Evolutionary conservation across 2,113 vertebrate species (phyloP), one percentile per base, ranked within the genome.

Genomic region (Nyctereutes procyonoides): DNA sequence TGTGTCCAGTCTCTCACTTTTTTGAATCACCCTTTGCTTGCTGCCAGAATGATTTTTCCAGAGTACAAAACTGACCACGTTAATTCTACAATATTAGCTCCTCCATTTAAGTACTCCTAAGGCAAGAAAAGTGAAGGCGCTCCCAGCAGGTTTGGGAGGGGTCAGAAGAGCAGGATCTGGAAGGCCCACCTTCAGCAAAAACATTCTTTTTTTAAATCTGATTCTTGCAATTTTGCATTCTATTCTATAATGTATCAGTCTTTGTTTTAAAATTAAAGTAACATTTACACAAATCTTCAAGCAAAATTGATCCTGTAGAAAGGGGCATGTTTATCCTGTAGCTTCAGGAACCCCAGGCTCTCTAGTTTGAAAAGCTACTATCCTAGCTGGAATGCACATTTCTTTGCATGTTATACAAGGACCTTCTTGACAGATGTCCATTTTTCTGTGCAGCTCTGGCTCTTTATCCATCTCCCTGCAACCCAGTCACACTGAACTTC

Each of bases 221-320:
- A 77, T 60, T 92, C 60, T 96, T 81, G 32, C 56, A 55, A 17
- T 73, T 93, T 84, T 90, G 73, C n/a, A 51, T 92, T 89, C 19
- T 89, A 19, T 8, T 89, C 83, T 85, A 62, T 48, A 60, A 38
- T 76, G 13, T 24, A 55, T 67, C 26, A 22, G 51, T 24, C 76
- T 95, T 62, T 67, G 48, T 86, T 97, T 94, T 71, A 26, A 96
- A 97, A 85, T 62, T 38, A 88, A 90, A 92, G 69, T 76, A 19
- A 32, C 10, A 69, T 62, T 55, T 76, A 19, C 56, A 43, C 22
- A 89, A 76, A 71, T 69, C 48, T 30, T 96, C 16, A 83, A 96
- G 48, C 22, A 65, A 90, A 90, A 79, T 35, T n/a, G 60, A 83
- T 86, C 65, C 48, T 86, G 5, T 32, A 79, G 48, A n/a, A 93